A percentile compares a stretch with the other conserved stretches of the same genome.
phyloP scores from a whole-genome alignment of 2,888 invertebrate species.

The Megalurothrips usitatus region DNA sequence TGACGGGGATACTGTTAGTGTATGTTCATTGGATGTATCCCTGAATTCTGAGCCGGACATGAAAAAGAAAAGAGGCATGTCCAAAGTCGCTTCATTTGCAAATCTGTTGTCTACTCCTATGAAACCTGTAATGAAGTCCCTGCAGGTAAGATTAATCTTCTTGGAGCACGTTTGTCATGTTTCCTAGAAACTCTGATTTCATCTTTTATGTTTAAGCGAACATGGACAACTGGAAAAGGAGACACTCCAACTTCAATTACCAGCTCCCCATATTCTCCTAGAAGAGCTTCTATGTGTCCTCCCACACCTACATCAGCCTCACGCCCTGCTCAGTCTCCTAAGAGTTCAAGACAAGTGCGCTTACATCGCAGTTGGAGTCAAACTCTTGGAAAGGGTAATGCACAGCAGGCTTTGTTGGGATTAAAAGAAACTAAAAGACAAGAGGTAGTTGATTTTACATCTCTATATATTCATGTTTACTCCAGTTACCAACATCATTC shows the following conservation, averaged over 20 bases:
- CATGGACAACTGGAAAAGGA: conserved; percentile 2
- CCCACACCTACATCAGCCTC: background rate
- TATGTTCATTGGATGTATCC: conserved; percentile 45
- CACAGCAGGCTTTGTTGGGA: background rate
- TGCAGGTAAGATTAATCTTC: conserved; percentile 39
- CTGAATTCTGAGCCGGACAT: conserved; percentile 42
- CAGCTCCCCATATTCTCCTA: background rate
- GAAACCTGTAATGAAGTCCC: conserved; percentile 35
- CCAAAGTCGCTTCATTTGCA: conserved; percentile 45
- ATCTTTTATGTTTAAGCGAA: background rate
- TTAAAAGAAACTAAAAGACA: conserved; percentile 6
- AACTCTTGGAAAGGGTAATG: conserved; percentile 1
- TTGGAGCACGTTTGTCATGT: conserved; percentile 36
- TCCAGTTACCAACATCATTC: background rate
- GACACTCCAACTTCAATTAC: conserved; percentile 3
- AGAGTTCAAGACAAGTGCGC: background rate
- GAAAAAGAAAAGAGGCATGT: conserved; percentile 41
- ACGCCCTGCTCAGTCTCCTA: background rate
- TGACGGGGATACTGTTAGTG: conserved; percentile 45
- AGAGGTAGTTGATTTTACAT: background rate
- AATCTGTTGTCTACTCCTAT: conserved; percentile 43
- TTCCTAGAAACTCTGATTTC: background rate
- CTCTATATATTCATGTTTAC: background rate
- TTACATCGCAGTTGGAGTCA: background rate
- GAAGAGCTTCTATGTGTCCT: conserved; percentile 5